These are phyloP conservation scores for Eumacrocentrus americanus DNA, from an alignment of 2,888 invertebrate species.

Conservation along the genomic window DNA sequence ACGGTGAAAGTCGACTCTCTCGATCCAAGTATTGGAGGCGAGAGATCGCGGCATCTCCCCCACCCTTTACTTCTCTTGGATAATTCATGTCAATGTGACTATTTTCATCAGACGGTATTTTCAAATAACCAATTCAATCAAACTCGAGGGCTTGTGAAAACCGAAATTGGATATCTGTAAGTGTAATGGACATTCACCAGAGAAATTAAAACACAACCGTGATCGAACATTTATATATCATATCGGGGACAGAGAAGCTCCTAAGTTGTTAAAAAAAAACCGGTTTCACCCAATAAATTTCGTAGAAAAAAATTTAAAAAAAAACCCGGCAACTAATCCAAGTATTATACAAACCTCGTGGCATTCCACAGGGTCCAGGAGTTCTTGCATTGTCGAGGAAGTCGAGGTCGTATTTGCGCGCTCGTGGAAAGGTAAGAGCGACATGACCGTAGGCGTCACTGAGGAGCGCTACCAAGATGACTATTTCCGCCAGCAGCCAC, in stretches of 20 bases:
- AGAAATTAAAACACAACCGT: too few species aligned
- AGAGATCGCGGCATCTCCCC: slow-evolving; percentile 29
- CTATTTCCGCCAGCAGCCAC: slow-evolving; percentile 34
- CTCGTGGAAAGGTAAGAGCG: slow-evolving; percentile 87
- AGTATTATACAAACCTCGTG: slow-evolving; percentile 74
- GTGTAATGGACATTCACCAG: too few species aligned
- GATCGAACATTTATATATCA: too few species aligned
- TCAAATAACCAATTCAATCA: background rate
- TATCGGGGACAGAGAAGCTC: too few species aligned
- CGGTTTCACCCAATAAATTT: too few species aligned
- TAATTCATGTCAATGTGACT: background rate
- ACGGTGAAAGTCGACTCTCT: slow-evolving; percentile 51
- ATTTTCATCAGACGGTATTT: slow-evolving; percentile 23
- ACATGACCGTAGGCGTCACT: slow-evolving; percentile 69
- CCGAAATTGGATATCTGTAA: too few species aligned
- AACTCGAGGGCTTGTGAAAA: too few species aligned
- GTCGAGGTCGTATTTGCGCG: slow-evolving; percentile 86
- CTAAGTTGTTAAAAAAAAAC: too few species aligned
- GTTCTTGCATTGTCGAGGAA: slow-evolving; percentile 91
- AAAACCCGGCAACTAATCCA: too few species aligned
- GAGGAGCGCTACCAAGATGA: slow-evolving; percentile 38
- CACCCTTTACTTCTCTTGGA: background rate
- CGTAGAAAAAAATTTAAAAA: too few species aligned
- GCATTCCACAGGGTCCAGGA: slow-evolving; percentile 93
- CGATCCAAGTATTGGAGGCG: slow-evolving; percentile 33